Base-by-base conservation (phyloP, 1,140 invertebrate species). In the Zaprionus capensis region DNA sequence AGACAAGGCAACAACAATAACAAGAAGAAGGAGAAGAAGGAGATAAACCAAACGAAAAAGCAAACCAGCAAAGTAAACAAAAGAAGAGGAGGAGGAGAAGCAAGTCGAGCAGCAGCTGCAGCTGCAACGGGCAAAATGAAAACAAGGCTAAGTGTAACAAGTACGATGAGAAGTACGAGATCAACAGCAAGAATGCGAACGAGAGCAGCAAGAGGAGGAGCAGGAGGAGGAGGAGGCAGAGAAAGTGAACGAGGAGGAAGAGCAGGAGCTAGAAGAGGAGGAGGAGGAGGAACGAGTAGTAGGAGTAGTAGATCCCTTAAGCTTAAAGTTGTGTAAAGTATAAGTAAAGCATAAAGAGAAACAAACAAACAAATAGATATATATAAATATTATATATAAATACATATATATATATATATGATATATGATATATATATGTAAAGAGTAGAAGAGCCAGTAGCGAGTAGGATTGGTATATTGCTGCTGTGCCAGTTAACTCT, bases 271-370 rank as follows among this genome's bases (percentile, higher is more conserved):
- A 41, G 5, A 44, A 26, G 22, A 12, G 38, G 38, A 44, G 41
- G 22, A 12, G 36, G 38, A 44, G 22, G 20, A 17, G 31, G 34
- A 80, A 80, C 65, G 74, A 84, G 65, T 24, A 61, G 67, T 69
- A 75, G 58, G 51, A 75, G 38, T 75, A 75, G 59, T 88, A 88
- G 78, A 84, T 74, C 78, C 75, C 75, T 72, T 88, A 88, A 82
- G 81, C 81, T 85, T 90, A 88, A 85, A 88, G 85, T 88, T 88
- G 85, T 90, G 85, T 88, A 88, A 88, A 88, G 46, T 82, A 76
- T 90, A 88, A 88, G 85, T 83, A 85, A 41, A 76, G 53, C 63
- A 58, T 53, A 55, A 64, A 62, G 68, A 58, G 7, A 64, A 63
- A 63, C 76, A 57, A 84, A 85, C 81, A 85, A 78, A 75, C 56